A percentile compares a stretch with the other conserved stretches of the same genome.
Evolutionary conservation across 1,140 invertebrate species (phyloP).

Genomic region (Argopecten irradians): DNA sequence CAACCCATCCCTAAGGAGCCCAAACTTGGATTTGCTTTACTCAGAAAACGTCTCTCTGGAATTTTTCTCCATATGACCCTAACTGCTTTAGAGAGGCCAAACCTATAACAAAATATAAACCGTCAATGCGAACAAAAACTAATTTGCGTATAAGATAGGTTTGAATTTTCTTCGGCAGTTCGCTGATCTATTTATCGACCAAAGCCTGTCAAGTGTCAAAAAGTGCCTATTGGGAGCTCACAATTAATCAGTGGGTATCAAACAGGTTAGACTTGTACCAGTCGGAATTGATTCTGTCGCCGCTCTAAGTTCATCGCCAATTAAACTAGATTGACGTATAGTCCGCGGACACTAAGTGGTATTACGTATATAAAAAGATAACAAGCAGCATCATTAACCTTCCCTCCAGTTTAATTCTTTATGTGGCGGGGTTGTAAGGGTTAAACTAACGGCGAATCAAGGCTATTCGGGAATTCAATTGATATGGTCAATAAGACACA

Average conservation of each 20-base stretch:
- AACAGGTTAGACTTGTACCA: not conserved
- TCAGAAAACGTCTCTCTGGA: too few relatives aligned
- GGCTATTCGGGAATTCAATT: not conserved
- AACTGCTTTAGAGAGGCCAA: too few relatives aligned
- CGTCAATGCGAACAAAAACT: too few relatives aligned
- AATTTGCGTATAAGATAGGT: too few relatives aligned
- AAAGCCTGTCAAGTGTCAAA: not conserved
- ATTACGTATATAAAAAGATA: slow-evolving; percentile 19
- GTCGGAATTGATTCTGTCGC: not conserved
- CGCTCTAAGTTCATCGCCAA: not conserved
- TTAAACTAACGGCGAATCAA: not conserved
- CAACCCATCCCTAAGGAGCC: too few relatives aligned
- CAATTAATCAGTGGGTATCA: slow-evolving; percentile 3
- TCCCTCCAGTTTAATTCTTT: not conserved
- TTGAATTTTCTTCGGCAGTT: not conserved
- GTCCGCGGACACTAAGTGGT: not conserved
- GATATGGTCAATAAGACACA: not conserved
- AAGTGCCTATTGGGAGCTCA: not conserved
- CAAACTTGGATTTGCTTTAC: too few relatives aligned
- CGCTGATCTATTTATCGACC: not conserved
- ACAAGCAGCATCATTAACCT: not conserved
- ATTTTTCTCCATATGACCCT: too few relatives aligned
- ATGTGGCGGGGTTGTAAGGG: not conserved
- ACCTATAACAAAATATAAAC: too few relatives aligned
- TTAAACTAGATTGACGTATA: not conserved